Conservation (phyloP, 2,888 invertebrate species). For the Nyleta sp. region DNA sequence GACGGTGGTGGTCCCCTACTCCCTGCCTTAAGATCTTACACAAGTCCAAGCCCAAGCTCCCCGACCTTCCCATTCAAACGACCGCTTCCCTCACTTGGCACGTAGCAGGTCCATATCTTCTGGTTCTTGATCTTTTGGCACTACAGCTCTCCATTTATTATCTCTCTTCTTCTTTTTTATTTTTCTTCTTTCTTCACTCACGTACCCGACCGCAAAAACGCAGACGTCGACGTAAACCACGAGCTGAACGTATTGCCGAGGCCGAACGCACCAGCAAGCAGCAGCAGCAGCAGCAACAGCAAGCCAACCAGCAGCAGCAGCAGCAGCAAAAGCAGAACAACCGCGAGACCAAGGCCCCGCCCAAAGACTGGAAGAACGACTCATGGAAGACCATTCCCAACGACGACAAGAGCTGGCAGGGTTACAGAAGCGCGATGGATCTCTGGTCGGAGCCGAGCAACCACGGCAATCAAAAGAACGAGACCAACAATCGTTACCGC, state of each 20-base stretch:
- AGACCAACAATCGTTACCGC: slow-evolving; percentile 64
- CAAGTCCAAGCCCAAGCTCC: slow-evolving; percentile 29
- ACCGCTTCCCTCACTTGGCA: slow-evolving; percentile 66
- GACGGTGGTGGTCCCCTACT: slow-evolving; percentile 78
- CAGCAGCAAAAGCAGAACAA: slow-evolving; percentile 79
- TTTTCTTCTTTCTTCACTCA: slow-evolving; percentile 77
- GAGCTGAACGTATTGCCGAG: slow-evolving; percentile 74
- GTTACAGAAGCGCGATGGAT: slow-evolving; percentile 81
- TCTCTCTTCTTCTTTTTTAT: slow-evolving; percentile 64
- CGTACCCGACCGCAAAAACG: slow-evolving; percentile 75
- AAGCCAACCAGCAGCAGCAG: slow-evolving; percentile 76
- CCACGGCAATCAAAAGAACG: slow-evolving; percentile 69
- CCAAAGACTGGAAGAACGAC: slow-evolving; percentile 79
- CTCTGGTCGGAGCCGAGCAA: slow-evolving; percentile 80
- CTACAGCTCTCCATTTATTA: slow-evolving; percentile 57
- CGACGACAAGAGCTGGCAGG: slow-evolving; percentile 82
- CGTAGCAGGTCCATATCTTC: slow-evolving; percentile 69
- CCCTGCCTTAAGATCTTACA: slow-evolving; percentile 59
- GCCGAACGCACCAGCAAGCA: slow-evolving; percentile 75
- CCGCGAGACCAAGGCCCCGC: slow-evolving; percentile 70
- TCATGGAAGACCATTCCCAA: slow-evolving; percentile 80
- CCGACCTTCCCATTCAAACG: slow-evolving; percentile 29
- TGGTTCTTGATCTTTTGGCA: slow-evolving; percentile 71
- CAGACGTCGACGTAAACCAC: slow-evolving; percentile 80
- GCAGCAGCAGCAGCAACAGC: slow-evolving; percentile 76